These are phyloP conservation scores for Podarcis cretensis DNA, from an alignment of 2,113 vertebrate species.

Conservation along the genomic window DNA sequence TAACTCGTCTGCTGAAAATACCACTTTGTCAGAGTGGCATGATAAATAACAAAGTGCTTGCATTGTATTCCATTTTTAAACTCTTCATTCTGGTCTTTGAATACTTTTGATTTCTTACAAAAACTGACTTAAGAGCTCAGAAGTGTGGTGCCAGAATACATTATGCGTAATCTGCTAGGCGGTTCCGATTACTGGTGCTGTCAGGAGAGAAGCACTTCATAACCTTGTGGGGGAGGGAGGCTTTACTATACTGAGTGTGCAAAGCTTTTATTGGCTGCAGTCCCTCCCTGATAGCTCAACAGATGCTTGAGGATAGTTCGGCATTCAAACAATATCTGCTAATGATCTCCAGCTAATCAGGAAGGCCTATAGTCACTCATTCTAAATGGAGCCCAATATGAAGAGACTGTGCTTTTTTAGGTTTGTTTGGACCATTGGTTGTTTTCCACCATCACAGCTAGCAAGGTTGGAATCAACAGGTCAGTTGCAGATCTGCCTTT, in stretches of 20 bases:
- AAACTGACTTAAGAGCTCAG: slow-evolving; percentile 73
- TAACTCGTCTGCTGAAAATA: slow-evolving; percentile 59
- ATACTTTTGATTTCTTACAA: slow-evolving; percentile 61
- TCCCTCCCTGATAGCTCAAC: slow-evolving; percentile 71
- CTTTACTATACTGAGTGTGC: slow-evolving; percentile 74
- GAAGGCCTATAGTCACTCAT: slow-evolving; percentile 75
- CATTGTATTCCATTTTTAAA: slow-evolving; percentile 84
- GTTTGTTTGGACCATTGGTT: slow-evolving; percentile 76
- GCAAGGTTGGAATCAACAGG: slow-evolving; percentile 76
- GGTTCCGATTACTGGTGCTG: slow-evolving; percentile 75
- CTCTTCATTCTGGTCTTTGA: slow-evolving; percentile 64
- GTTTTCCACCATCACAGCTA: slow-evolving; percentile 71
- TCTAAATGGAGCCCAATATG: slow-evolving; percentile 72
- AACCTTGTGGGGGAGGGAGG: slow-evolving; percentile 63
- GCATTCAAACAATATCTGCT: slow-evolving; percentile 79
- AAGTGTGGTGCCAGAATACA: slow-evolving; percentile 86
- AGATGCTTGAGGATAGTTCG: slow-evolving; percentile 78
- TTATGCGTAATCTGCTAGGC: slow-evolving; percentile 77
- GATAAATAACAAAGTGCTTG: slow-evolving; percentile 79
- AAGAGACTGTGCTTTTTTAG: slow-evolving; percentile 66
- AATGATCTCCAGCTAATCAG: slow-evolving; percentile 81
- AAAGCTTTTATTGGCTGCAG: slow-evolving; percentile 77
- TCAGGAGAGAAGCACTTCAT: slow-evolving; percentile 72
- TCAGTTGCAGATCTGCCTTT: slow-evolving; percentile 73
- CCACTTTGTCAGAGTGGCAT: slow-evolving; percentile 70